A percentile compares a stretch with the other conserved stretches of the same genome.
Evolutionary conservation across 2,888 invertebrate species (phyloP).

Genomic region (Drosophila prostipennis): DNA sequence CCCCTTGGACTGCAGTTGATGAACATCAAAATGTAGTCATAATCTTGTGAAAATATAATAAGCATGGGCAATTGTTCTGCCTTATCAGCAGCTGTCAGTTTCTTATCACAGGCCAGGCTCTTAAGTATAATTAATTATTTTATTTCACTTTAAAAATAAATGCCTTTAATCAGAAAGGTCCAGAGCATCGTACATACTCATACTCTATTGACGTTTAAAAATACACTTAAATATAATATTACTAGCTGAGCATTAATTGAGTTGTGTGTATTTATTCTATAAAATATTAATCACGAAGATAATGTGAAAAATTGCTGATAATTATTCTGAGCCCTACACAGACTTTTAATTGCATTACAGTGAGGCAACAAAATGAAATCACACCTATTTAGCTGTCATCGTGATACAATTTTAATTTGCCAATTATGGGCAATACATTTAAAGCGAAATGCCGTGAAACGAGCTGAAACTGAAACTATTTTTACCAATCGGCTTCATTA

Average conservation of each 20-base stretch:
- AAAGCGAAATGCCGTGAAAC: conserved; percentile 5
- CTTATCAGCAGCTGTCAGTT: conserved; percentile 31
- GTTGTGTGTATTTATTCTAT: conserved; percentile 2
- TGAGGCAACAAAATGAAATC: conserved; percentile 23
- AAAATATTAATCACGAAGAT: conserved; percentile 3
- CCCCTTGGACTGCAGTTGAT: conserved; percentile 16
- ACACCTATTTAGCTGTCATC: conserved; percentile 49
- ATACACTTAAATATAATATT: conserved; percentile 2
- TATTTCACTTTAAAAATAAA: conserved; percentile 22
- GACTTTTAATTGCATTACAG: conserved; percentile 46
- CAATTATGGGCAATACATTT: conserved; percentile 38
- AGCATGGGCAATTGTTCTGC: conserved; percentile 16
- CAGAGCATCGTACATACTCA: not conserved
- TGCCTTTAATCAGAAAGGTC: conserved; percentile 6
- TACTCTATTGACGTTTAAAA: conserved; percentile 5
- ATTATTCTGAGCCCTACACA: conserved; percentile 27
- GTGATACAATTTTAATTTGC: conserved; percentile 42
- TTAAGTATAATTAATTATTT: conserved; percentile 5
- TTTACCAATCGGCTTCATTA: conserved; percentile 20
- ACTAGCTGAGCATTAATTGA: conserved; percentile 11
- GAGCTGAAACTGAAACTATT: conserved; percentile 4
- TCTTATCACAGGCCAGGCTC: conserved; percentile 13
- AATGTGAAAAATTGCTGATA: conserved; percentile 22
- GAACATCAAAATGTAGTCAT: conserved; percentile 6
- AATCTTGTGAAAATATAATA: conserved; percentile 33